Conservation (phyloP, 2,113 vertebrate species). For the Prinia subflava region DNA sequence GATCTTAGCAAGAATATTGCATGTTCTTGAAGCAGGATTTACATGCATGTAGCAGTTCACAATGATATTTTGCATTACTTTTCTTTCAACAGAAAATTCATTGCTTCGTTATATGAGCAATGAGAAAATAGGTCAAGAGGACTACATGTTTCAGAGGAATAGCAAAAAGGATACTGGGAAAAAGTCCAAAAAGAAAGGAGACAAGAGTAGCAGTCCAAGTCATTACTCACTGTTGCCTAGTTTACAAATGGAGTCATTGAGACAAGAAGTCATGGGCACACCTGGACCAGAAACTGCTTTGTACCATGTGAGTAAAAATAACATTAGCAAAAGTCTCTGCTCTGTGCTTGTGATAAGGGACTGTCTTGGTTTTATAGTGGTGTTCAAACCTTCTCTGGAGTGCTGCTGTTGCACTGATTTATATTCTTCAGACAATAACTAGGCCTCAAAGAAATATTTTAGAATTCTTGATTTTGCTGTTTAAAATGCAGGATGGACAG, state of each 20-base stretch:
- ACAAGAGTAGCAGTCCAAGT: conserved; percentile 92
- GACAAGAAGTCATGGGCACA: conserved; percentile 88
- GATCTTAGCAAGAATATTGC: neutral
- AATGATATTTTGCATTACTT: conserved; percentile 35
- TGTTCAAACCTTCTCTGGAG: neutral
- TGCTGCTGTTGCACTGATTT: neutral
- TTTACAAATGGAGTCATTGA: conserved; percentile 91
- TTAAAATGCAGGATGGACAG: neutral
- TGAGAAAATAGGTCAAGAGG: conserved; percentile 87
- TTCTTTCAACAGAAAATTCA: conserved; percentile 83
- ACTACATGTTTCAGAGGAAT: conserved; percentile 91
- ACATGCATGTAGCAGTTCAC: neutral
- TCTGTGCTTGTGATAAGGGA: neutral
- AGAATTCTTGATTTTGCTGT: neutral
- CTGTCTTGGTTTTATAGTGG: neutral
- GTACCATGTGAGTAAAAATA: conserved; percentile 85
- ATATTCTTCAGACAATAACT: neutral
- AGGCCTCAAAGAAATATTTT: neutral
- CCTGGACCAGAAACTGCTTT: conserved; percentile 87
- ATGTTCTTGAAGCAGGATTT: neutral
- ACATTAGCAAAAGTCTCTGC: neutral
- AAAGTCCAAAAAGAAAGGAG: conserved; percentile 91
- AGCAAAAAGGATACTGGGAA: conserved; percentile 92
- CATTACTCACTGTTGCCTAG: conserved; percentile 89
- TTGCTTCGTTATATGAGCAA: conserved; percentile 92